Conservation (phyloP, 2,888 invertebrate genomes). For the Patella depressa region DNA sequence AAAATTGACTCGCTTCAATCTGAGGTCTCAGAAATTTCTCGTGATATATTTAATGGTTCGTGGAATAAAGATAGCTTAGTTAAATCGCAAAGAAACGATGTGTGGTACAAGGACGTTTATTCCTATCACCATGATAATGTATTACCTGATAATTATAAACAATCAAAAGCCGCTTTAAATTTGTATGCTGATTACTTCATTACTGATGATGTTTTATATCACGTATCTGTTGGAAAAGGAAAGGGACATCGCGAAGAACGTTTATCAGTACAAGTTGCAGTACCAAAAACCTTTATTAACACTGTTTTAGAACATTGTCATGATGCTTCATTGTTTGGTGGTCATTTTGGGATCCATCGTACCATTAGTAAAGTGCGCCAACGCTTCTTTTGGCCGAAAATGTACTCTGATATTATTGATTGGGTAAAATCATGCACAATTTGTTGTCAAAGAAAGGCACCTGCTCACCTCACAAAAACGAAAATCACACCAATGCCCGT, state of each 20-base stretch:
- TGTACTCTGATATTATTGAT: background rate
- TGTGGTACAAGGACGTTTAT: background rate
- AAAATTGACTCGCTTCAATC: background rate
- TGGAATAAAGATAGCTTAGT: background rate
- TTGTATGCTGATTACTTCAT: background rate
- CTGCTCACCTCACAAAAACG: background rate
- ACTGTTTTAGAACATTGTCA: background rate
- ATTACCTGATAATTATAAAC: background rate
- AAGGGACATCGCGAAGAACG: background rate
- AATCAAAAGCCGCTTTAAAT: background rate
- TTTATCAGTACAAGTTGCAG: background rate
- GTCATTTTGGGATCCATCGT: constrained; percentile 1
- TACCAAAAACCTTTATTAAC: background rate
- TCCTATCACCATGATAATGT: background rate
- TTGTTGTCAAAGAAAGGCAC: constrained; percentile 9
- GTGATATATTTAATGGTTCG: background rate
- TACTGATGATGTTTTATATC: background rate
- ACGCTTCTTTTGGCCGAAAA: background rate
- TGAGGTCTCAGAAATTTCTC: background rate
- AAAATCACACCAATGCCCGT: background rate
- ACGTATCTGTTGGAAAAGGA: background rate
- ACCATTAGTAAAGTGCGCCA: background rate
- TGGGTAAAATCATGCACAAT: background rate
- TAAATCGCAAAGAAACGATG: background rate
- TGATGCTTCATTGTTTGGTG: background rate